Conservation (phyloP, 2,113 vertebrate species). For the Setophaga petechia region DNA sequence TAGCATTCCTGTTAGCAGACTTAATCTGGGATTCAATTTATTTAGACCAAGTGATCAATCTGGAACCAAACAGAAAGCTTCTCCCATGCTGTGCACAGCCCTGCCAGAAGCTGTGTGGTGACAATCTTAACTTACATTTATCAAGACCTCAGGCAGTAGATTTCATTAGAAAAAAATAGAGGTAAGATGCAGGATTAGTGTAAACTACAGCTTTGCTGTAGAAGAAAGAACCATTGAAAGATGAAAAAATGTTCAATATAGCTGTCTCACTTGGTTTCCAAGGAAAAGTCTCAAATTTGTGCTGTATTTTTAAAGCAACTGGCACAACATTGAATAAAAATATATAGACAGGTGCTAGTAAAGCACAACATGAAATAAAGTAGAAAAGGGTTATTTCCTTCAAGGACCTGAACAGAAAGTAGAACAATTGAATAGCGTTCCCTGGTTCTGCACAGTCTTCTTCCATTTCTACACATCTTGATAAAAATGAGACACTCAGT, state of each 20-base stretch:
- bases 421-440: not conserved
- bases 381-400: not conserved
- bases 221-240: not conserved
- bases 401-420: not conserved
- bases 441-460: not conserved
- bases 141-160: not conserved
- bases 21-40: slow-evolving; percentile 47
- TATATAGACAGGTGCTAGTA: not conserved
- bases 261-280: not conserved
- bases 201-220: not conserved
- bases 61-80: not conserved
- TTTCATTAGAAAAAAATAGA: not conserved
- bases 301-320: not conserved
- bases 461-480: not conserved
- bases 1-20: not conserved
- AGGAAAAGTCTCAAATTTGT: not conserved
- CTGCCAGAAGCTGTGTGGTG: not conserved
- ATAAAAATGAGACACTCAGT: fast-evolving
- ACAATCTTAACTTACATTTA: not conserved
- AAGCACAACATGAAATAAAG: not conserved
- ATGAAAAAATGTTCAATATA: not conserved
- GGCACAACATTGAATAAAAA: not conserved
- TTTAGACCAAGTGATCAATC: slow-evolving; percentile 42
- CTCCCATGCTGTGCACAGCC: not conserved
- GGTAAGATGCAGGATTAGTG: not conserved